Base-by-base conservation (phyloP, 2,888 invertebrate genomes). In the Athalia rosae region DNA sequence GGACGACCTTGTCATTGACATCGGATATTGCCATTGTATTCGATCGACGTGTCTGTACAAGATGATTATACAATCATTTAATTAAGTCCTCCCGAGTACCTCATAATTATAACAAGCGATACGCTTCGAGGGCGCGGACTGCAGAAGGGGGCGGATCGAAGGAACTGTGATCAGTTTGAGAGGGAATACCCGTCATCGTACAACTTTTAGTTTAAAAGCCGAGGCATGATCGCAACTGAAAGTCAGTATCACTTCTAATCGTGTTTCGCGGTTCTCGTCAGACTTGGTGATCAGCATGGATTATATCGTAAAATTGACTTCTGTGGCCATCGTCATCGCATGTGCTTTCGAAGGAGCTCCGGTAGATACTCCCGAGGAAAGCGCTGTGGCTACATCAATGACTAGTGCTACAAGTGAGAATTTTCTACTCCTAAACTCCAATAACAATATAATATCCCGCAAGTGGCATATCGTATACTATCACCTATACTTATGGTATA, bases 171-270 rank as follows among this genome's bases (percentile, higher is more conserved):
- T 79, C 76, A 62, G 61, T 66, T 79, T 78, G 71, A 48, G 82
- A 84, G 86, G 86, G 85, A 83, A 82, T 85, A 81, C 85, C 86
- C 86, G 76, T 81, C 62, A 71, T 61, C 79, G 76, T 83, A 80
- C 66, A 63, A 81, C 82, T 84, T 84, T 82, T 84, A 80, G 82
- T 83, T 86, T 86, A 86, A 86, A 85, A 85, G 82, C 82, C 50
- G 82, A 71, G 76, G 81, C 76, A 62, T 77, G 79, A 81, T 79
- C 79, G 76, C 63, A 61, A 79, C 80, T 73, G 45, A 58, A 76
- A 74, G 79, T 81, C 85, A 86, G 85, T 85, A 82, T 78, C 59
- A 81, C 73, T 76, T 83, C 80, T 69, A 67, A 71, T 74, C 53
- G 61, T 61, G 64, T 45, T 79, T n/a, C 62, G 61, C 43, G 69